Evolutionary conservation across 2,797 vertebrate species (phyloP), one percentile per base, ranked within the genome.

Genomic region (Brotula barbata): DNA sequence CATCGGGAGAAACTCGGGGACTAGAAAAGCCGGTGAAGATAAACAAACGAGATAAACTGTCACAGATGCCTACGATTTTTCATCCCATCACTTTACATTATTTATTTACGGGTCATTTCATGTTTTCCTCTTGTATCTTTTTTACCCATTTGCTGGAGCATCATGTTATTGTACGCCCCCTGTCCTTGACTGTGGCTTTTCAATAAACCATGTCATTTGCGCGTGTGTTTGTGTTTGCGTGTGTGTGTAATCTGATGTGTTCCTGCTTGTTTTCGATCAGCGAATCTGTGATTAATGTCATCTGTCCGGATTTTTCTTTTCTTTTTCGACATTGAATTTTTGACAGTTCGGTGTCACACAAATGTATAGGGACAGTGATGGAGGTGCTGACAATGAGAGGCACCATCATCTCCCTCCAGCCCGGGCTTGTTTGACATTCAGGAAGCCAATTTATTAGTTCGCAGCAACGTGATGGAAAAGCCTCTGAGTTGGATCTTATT

Each of bases 361-460:
- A 19, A 45, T 55, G 53, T 41, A n/a, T n/a, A 7, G 19, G 6
- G 37, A 41, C 59, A 40, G 40, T 41, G 51, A 68, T 19, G 15
- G 20, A 62, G 34, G 16, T 23, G 34, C 25, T 40, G 41, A 49
- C 20, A 60, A 34, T 42, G 21, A 31, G 25, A 58, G 19, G 9
- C 39, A 44, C n/a, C n/a, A n/a, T n/a, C n/a, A n/a, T n/a, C n/a
- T n/a, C n/a, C n/a, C n/a, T n/a, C n/a, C n/a, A n/a, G n/a, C n/a
- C n/a, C n/a, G n/a, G n/a, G n/a, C n/a, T n/a, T 71, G 63, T 57
- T 72, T 75, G 71, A 85, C 75, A 76, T 74, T 77, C 67, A 68
- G n/a, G 43, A 75, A 56, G 56, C 37, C 58, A 69, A 54, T 77
- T 74, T 77, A 69, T 75, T 65, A 5, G 3, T 66, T 68, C 64